Conservation (phyloP, 1,140 invertebrate genomes). For the Neuroterus valhalla region DNA sequence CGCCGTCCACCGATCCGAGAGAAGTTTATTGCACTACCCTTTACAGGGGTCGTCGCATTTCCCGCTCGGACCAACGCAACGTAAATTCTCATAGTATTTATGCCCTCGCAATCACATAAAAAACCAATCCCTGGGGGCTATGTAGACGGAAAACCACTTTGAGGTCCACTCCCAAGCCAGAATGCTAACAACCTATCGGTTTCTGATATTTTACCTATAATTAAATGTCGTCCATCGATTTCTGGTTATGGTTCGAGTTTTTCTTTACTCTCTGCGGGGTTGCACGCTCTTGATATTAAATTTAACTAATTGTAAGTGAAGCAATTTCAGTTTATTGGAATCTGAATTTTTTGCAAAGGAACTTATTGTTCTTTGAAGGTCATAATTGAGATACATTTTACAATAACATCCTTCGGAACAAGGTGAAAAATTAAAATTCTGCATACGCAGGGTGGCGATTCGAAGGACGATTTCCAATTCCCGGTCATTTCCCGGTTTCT, state of each 20-base stretch:
- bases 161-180: slow-evolving; percentile 7
- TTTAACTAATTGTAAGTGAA: background rate
- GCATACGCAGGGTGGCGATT: no score
- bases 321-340: slow-evolving; percentile 5
- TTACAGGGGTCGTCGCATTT: slow-evolving; percentile 13
- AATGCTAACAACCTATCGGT: slow-evolving; percentile 24
- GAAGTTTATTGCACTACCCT: slow-evolving; percentile 53
- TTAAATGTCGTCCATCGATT: slow-evolving; percentile 27
- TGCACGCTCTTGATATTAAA: background rate
- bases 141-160: slow-evolving; percentile 2
- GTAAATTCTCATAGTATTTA: slow-evolving; percentile 20
- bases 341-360: background rate
- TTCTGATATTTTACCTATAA: slow-evolving; percentile 30
- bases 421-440: no score
- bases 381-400: no score
- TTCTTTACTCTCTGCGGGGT: background rate
- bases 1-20: slow-evolving; percentile 40
- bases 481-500: no score
- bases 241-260: background rate
- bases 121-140: background rate
- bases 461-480: no score
- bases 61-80: background rate
- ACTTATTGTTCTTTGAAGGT: no score
- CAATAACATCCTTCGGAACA: no score
- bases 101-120: slow-evolving; percentile 18